These are phyloP conservation scores for Gyrodactylus salaris DNA, from an alignment of 1,140 invertebrate species.

Conservation along the genomic window DNA sequence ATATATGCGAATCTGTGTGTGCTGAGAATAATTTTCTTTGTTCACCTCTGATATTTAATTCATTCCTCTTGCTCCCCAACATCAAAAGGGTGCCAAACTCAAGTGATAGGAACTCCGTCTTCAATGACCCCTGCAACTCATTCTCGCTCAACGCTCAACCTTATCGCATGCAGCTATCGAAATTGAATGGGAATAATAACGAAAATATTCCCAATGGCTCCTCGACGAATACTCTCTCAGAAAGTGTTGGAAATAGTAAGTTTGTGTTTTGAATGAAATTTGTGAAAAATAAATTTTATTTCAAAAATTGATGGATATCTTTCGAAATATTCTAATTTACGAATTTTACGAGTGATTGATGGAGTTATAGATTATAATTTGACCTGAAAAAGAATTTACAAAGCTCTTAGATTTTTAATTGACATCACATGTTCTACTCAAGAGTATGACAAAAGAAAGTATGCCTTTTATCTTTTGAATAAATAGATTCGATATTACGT, in stretches of 20 bases:
- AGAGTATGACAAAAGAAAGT: no score
- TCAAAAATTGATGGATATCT: neutral
- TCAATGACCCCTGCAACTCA: neutral
- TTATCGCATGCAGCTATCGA: neutral
- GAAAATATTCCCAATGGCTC: neutral
- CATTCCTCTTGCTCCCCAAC: no score
- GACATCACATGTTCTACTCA: no score
- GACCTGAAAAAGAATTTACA: no score
- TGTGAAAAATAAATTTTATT: neutral
- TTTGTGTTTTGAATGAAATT: neutral
- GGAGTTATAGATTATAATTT: no score
- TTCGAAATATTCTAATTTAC: neutral
- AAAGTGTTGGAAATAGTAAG: neutral
- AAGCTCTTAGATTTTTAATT: no score
- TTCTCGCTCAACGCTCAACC: neutral
- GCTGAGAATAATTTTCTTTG: no score
- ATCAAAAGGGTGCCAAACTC: neutral
- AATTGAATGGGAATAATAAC: neutral
- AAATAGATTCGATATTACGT: no score
- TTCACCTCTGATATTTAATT: no score
- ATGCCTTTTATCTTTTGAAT: no score
- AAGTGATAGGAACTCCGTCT: neutral
- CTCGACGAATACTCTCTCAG: neutral
- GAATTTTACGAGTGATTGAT: no score
- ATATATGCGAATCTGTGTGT: no score